These are phyloP conservation scores for Periplaneta americana DNA, from an alignment of 1,140 invertebrate species.

Conservation along the genomic window DNA sequence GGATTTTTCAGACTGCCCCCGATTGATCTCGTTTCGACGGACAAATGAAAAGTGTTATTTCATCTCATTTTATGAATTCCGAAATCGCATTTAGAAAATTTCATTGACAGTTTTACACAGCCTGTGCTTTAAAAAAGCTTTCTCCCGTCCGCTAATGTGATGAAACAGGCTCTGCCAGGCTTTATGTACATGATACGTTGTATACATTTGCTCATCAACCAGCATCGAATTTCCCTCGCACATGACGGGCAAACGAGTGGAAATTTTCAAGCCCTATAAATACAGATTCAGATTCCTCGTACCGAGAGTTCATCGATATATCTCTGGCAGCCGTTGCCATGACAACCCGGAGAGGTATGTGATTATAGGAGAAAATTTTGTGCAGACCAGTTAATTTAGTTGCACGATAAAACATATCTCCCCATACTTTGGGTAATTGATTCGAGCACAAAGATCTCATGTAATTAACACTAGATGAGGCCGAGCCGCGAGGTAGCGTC, in stretches of 20 bases:
- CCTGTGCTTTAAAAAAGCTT: neutral
- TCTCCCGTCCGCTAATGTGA: neutral
- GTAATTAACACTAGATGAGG: too few species aligned
- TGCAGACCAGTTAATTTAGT: neutral
- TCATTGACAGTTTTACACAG: neutral
- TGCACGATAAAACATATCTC: neutral
- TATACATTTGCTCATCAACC: neutral
- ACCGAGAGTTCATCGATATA: neutral
- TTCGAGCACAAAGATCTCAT: neutral
- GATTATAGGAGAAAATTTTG: too few species aligned
- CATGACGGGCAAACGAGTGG: neutral
- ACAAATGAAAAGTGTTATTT: too few species aligned
- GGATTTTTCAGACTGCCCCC: too few species aligned
- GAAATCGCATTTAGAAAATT: too few species aligned
- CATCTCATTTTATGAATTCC: too few species aligned
- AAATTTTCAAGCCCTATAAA: neutral
- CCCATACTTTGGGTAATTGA: neutral
- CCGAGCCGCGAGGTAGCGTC: too few species aligned
- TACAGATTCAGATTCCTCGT: neutral
- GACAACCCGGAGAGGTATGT: neutral
- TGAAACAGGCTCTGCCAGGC: neutral
- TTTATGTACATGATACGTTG: neutral
- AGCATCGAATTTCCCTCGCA: neutral
- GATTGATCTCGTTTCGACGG: too few species aligned
- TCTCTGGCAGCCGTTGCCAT: neutral